A percentile compares a stretch with the other conserved stretches of the same genome.
These are phyloP conservation scores for Holotrichia oblita DNA, from an alignment of 1,140 invertebrate genomes.

Conservation along the genomic window DNA sequence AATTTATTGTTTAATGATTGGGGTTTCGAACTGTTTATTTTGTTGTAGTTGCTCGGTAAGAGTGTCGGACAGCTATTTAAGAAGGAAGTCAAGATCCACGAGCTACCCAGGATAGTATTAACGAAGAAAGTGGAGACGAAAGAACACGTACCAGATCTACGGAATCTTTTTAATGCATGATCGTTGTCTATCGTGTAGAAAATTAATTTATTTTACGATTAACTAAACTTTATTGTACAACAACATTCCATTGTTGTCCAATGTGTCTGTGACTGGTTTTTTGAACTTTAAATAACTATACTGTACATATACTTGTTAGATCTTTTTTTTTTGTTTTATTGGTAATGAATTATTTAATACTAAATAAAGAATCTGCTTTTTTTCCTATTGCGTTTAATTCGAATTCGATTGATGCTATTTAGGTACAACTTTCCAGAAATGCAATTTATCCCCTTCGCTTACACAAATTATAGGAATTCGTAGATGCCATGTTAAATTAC, in stretches of 20 bases:
- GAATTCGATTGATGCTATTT: constrained; percentile 4
- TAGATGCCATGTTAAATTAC: constrained; percentile 71
- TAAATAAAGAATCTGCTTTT: constrained; percentile 32
- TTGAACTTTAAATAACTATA: constrained; percentile 8
- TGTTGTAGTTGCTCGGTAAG: constrained; percentile 76
- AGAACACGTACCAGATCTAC: constrained; percentile 59
- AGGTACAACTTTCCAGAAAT: constrained; percentile 69
- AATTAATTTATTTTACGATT: constrained; percentile 37
- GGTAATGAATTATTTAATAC: constrained; percentile 36
- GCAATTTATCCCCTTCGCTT: constrained; percentile 69
- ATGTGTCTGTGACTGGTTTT: constrained; percentile 38
- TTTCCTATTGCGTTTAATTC: background rate
- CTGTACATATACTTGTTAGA: constrained; percentile 39
- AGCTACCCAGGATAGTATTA: constrained; percentile 74
- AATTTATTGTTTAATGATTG: constrained; percentile 38
- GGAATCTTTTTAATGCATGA: constrained; percentile 51
- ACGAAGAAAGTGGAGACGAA: constrained; percentile 66
- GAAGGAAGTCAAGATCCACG: constrained; percentile 84
- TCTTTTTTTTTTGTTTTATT: constrained; percentile 38
- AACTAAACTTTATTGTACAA: constrained; percentile 44
- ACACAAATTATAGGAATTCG: constrained; percentile 70
- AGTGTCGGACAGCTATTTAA: constrained; percentile 86
- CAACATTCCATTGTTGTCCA: constrained; percentile 53
- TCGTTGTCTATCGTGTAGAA: constrained; percentile 21
- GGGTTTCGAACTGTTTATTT: constrained; percentile 40